phyloP scores from a whole-genome alignment of 2,888 invertebrate species.

The Cephus spinipes region DNA sequence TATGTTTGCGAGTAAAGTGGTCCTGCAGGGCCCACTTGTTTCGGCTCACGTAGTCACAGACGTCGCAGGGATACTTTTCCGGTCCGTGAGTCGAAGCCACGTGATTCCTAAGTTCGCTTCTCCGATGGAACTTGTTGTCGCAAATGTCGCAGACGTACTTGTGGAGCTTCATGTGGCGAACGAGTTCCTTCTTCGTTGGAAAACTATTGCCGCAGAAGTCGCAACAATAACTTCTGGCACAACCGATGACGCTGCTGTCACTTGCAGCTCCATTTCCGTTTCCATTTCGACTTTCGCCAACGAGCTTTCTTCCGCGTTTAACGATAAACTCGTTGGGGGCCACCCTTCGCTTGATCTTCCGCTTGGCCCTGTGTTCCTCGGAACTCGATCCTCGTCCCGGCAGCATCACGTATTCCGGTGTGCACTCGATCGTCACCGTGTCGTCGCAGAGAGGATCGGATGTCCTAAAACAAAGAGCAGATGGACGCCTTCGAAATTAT shows the following conservation, averaged over 20 bases:
- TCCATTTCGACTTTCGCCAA: background rate
- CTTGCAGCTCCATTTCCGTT: background rate
- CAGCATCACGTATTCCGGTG: conserved; percentile 1
- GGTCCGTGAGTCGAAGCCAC: conserved; percentile 35
- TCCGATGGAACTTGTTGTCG: conserved; percentile 34
- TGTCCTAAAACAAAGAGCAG: conserved; percentile 20
- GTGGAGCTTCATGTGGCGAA: conserved; percentile 32
- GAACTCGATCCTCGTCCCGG: background rate
- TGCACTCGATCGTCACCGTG: conserved; percentile 7
- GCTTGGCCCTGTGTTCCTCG: background rate
- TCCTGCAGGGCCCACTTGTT: conserved; percentile 9
- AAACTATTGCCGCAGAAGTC: conserved; percentile 16
- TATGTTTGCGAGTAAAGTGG: conserved; percentile 22
- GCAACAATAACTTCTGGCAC: conserved; percentile 16
- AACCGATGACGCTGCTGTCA: background rate
- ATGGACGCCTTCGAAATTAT: background rate
- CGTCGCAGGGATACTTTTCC: conserved; percentile 27
- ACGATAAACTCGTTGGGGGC: background rate
- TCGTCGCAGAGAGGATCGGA: conserved; percentile 16
- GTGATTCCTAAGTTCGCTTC: conserved; percentile 33
- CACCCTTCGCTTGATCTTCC: background rate
- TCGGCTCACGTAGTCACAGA: conserved; percentile 16
- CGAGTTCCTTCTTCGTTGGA: conserved; percentile 25
- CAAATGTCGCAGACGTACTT: conserved; percentile 36
- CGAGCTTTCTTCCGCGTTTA: background rate